Conservation (phyloP, 1,140 invertebrate species). For the Nephila pilipes region DNA sequence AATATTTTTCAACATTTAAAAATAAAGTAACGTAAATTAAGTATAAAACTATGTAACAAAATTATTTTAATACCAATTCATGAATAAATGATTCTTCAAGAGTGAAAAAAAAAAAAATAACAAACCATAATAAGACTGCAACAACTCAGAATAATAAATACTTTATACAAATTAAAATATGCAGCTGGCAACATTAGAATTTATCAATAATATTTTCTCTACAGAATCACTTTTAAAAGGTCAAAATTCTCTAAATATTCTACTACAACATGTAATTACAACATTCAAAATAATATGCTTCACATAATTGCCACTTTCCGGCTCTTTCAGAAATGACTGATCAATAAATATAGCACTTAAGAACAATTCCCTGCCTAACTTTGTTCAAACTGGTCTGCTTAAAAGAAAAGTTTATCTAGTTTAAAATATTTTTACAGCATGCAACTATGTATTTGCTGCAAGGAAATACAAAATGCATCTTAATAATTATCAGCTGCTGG, state of each 20-base stretch:
- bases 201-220: conserved; percentile 72
- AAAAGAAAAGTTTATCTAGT: conserved; percentile 56
- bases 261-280: conserved; percentile 67
- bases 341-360: conserved; percentile 74
- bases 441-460: conserved; percentile 63
- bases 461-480: conserved; percentile 67
- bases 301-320: conserved; percentile 43
- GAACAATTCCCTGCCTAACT: conserved; percentile 62
- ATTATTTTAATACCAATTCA: too few species aligned
- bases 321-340: conserved; percentile 66
- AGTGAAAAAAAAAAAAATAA: background rate
- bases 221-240: conserved; percentile 70
- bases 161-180: conserved; percentile 77
- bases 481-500: conserved; percentile 64
- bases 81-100: background rate
- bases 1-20: too few species aligned
- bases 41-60: too few species aligned
- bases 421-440: conserved; percentile 74
- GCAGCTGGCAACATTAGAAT: conserved; percentile 73
- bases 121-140: conserved; percentile 17
- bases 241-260: conserved; percentile 59
- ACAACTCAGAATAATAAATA: conserved; percentile 75
- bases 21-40: too few species aligned
- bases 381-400: conserved; percentile 67
- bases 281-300: conserved; percentile 56